Evolutionary conservation across 1,140 invertebrate genomes (phyloP), one percentile per base, ranked within the genome.

Genomic region (Galleria mellonella): DNA sequence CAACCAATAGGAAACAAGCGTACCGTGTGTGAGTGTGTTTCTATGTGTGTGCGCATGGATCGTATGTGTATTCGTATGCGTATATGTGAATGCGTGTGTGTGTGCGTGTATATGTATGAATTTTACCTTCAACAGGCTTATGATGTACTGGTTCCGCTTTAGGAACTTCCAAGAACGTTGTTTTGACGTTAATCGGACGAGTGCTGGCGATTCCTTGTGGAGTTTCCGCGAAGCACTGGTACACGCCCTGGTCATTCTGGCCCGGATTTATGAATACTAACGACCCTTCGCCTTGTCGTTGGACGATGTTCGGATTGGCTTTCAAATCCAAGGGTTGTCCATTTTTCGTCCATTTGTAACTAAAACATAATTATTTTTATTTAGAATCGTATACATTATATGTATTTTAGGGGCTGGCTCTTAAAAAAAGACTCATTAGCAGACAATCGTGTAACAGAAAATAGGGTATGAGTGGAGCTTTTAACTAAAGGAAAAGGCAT

Each of bases 211-310:
- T 47, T 5, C 77, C 77, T 3, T 55, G 27, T 2, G 51, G 28
- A 9, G 65, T 58, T 31, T 62, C 40, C 1, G 58, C 72, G 9
- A 64, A 43, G 47, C 76, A 81, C 33, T 64, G 60, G 49, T 75
- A 81, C 1, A 47, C 13, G 0, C 67, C 76, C 37, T 62, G 64
- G 35, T 72, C 64, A 0, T 32, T 14, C 0, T 41, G 30, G n/a
- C 50, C 27, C 0, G 72, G 62, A 0, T 61, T 51, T 10, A 53
- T 47, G 52, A 76, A 72, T 4, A 62, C 35, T 5, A 79, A 48
- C 9, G 62, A 62, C 0, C 71, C 71, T 46, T 66, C 62, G 6
- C 59, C 51, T 8, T 56, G 48, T 0, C 44, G 44, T 13, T 62
- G 49, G 5, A 42, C 41, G 0, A 69, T 47, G 6, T 57, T 43